These are phyloP conservation scores for Oceanodroma leucorhoa DNA, from an alignment of 2,797 vertebrate genomes.

Conservation along the genomic window DNA sequence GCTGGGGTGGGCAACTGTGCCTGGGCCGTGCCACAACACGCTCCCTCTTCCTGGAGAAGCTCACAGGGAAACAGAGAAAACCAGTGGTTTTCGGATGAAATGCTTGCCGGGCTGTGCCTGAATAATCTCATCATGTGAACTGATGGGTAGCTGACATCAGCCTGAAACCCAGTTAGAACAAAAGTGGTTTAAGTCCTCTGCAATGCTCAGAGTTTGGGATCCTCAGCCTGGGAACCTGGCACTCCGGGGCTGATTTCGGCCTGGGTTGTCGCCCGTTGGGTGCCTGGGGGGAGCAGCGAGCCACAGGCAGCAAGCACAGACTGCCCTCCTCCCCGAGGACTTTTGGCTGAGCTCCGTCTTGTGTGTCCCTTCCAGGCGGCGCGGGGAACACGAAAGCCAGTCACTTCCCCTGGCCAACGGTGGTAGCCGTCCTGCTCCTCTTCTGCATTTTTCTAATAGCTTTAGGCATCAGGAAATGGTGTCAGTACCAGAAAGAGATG, in stretches of 20 bases:
- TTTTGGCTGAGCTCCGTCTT: fast-evolving
- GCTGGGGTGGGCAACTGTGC: background rate
- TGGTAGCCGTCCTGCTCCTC: slow-evolving; percentile 51
- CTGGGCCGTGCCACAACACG: fast-evolving
- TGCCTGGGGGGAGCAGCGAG: fast-evolving
- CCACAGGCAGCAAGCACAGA: fast-evolving
- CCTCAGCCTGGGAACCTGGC: background rate
- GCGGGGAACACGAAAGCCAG: background rate
- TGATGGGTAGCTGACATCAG: background rate
- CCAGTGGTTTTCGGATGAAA: fast-evolving
- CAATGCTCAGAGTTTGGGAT: background rate
- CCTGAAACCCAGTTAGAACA: background rate
- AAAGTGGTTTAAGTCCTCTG: background rate
- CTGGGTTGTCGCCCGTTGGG: fast-evolving
- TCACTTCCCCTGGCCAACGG: slow-evolving; percentile 51
- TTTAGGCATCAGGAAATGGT: slow-evolving; percentile 70
- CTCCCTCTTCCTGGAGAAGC: background rate
- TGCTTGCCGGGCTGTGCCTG: background rate
- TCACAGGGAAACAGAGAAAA: background rate
- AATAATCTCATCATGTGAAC: background rate
- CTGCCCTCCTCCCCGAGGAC: background rate
- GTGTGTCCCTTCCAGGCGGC: background rate
- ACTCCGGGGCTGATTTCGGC: fast-evolving
- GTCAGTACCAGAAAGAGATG: slow-evolving; percentile 73
- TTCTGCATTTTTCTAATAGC: slow-evolving; percentile 31